Conservation (phyloP, 2,888 invertebrate species). For the Trachelus troglodyta region DNA sequence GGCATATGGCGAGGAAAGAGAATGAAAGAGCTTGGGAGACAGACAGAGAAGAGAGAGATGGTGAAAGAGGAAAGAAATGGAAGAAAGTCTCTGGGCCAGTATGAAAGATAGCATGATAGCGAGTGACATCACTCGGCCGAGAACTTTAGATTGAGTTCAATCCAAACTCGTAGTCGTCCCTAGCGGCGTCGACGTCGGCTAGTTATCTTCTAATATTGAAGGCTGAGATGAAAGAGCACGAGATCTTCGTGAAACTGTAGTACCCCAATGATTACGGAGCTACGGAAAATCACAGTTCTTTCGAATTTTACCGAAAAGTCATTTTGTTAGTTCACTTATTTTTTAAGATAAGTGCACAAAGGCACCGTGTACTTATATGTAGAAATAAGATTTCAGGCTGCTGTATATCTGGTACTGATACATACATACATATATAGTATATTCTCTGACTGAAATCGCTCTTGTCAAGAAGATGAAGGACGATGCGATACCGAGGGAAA, state of each 20-base stretch:
- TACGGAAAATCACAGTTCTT: conserved; percentile 25
- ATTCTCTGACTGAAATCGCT: background rate
- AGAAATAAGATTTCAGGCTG: too few species aligned
- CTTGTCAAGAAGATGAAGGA: background rate
- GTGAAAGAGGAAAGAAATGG: conserved; percentile 34
- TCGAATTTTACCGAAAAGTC: conserved; percentile 23
- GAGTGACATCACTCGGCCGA: conserved; percentile 43
- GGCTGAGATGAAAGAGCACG: conserved; percentile 32
- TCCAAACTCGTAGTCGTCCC: conserved; percentile 31
- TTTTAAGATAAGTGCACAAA: background rate
- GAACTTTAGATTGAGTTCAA: conserved; percentile 59
- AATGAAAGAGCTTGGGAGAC: conserved; percentile 7
- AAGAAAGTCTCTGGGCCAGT: conserved; percentile 10
- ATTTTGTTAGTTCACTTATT: background rate
- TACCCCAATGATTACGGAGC: background rate
- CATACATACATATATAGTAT: too few species aligned
- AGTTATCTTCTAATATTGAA: conserved; percentile 52
- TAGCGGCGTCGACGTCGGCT: conserved; percentile 17
- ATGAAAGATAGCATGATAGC: conserved; percentile 44
- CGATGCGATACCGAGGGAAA: background rate
- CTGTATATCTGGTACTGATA: too few species aligned
- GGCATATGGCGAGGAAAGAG: conserved; percentile 27
- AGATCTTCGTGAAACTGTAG: conserved; percentile 13
- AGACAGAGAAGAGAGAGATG: conserved; percentile 12
- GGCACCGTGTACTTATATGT: too few species aligned